Evolutionary conservation across 2,797 vertebrate species (phyloP), one percentile per base, ranked within the genome.

Genomic region (Neosilurus mollespiculum): DNA sequence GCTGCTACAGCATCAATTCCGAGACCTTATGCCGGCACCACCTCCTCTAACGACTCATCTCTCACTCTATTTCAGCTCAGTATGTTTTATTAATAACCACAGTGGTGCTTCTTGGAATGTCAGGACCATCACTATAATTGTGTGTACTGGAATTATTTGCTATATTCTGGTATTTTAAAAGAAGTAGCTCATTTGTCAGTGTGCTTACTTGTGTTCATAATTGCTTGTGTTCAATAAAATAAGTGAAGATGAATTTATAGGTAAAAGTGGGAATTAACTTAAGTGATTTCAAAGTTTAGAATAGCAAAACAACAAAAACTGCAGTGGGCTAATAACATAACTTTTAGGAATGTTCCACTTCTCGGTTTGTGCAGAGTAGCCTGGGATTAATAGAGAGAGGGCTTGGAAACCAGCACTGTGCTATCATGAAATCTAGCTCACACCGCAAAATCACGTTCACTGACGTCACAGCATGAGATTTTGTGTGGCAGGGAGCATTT

Each of bases 1-100:
- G 93, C 91, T 89, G 90, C 88, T 95, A 92, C 92, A 92, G 91
- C 93, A 93, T 95, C 94, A 95, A 95, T 95, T 94, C 90, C 92
- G 93, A 86, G 85, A 84, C 54, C 84, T 80, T 78, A 82, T 87
- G 87, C 81, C 82, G 66, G 85, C 86, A 84, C 84, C 82, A 75
- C 87, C 86, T 82, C 86, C 85, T 87, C 76, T 85, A 75, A 76
- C 78, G 58, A 78, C 83, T 69, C 75, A 85, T 78, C 69, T 87
- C 87, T 86, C 85, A 85, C 86, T 87, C 79, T 84, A 67, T 81
- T 82, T 77, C 83, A 80, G 81, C 81, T 86, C 87, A 86, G 81
- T 86, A 87, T 87, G 80, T 84, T 86, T 87, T 83, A 87, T 87
- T 85, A 86, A 83, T 86, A 87, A 86, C 82, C 62, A 78, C 76